Evolutionary conservation across 2,797 vertebrate species (phyloP), one percentile per base, ranked within the genome.

Genomic region (Crenuchus spilurus): DNA sequence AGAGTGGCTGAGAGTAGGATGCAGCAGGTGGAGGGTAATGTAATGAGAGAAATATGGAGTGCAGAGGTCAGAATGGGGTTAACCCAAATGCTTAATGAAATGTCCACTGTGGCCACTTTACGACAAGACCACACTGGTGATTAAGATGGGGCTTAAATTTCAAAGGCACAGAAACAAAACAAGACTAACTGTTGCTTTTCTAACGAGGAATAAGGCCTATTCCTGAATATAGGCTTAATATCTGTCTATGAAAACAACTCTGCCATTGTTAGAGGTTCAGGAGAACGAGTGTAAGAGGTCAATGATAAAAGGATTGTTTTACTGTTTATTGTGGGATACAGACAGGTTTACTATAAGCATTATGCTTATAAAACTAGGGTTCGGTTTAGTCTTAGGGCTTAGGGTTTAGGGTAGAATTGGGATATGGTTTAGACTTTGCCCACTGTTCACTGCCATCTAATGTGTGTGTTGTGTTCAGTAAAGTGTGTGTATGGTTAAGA

Each of bases 11-110:
- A 67, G 49, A 54, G 26, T 18, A 42, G 28, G 48, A 6, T 16
- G n/a, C 8, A 58, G 30, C 18, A 33, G 60, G 46, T 70, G 44
- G 61, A 46, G 26, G 60, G 64, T 35, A 30, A 22, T 48, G 68
- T 26, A 9, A n/a, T 67, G 42, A 51, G 37, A 57, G 61, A 62
- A 80, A 71, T 66, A 79, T 74, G 61, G 77, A 41, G 55, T 70
- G 71, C 16, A 61, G 80, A 70, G 71, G 63, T 75, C 68, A 76
- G 65, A 57, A 67, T 57, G 63, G 66, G 65, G 70, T 76, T 78
- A 76, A 48, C 52, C 33, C 65, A 54, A 70, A 26, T 76, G 70
- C 31, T 42, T 70, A 76, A 79, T 70, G 37, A 79, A 78, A 48
- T 69, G 24, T 13, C 65, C 26, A 26, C 60, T 74, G 31, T 76